Base-by-base conservation (phyloP, 2,888 invertebrate species). In the Dolichomitus sp. region DNA sequence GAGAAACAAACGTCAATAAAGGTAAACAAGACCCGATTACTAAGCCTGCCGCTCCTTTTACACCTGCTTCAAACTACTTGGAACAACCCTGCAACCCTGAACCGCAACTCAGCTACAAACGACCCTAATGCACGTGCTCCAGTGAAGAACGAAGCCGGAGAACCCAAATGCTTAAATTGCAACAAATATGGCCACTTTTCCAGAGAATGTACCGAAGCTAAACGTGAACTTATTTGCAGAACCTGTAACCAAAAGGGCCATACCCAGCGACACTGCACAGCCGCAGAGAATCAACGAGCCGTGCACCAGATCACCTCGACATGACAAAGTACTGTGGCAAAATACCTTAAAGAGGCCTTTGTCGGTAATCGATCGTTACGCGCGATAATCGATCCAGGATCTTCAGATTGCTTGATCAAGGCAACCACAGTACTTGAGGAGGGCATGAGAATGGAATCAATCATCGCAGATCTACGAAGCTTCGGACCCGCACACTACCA, bases 301-400 rank as follows among this genome's bases (percentile, higher is more conserved):
- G 68, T 68, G 4, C 42, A 45, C 5, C 68, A 76, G 30, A 48
- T 76, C 33, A 17, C n/a, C 5, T 9, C 17, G 2, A 12, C 14
- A 4, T 27, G 30, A 3, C 66, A 57, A 9, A 23, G 27, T 5
- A 17, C 70, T 1, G 50, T 52, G 19, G 37, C 37, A 37, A 37
- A 7, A 57, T 57, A n/a, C 14, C n/a, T 76, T 4, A 76, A 77
- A n/a, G 19, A 17, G n/a, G 65, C 77, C 2, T 30, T 12, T 12
- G 17, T 70, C 11, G 19, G 19, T 12, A 45, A 57, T 12, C 52
- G 19, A 2, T 5, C 40, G 2, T 19, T 70, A n/a, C 69, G 27
- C 30, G 61, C 68, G 6, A 40, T 80, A 19, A 68, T 80, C 14
- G 75, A 80, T 37, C 59, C 40, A 7, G 75, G 80, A 1, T 61